These are phyloP conservation scores for Octonoba sinensis DNA, from an alignment of 2,888 invertebrate genomes.

Conservation along the genomic window DNA sequence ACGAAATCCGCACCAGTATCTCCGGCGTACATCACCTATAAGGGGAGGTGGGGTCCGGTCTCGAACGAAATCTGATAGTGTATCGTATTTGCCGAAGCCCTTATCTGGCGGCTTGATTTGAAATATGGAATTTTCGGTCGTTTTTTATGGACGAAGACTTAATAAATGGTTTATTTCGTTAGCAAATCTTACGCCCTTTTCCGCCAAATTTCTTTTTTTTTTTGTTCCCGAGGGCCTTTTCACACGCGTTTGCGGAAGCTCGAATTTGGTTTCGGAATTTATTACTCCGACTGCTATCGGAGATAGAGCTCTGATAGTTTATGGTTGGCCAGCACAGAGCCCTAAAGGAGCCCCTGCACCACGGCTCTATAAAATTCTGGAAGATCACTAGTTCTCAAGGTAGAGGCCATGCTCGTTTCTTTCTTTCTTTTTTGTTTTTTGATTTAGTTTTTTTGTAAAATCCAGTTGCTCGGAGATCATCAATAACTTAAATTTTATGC, in stretches of 20 bases:
- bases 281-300: neutral
- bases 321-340: no score
- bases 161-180: slow-evolving; percentile 41
- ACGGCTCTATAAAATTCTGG: no score
- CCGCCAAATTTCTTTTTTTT: neutral
- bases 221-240: neutral
- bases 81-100: slow-evolving; percentile 39
- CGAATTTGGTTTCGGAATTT: neutral
- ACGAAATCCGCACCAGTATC: slow-evolving; percentile 37
- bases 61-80: slow-evolving; percentile 45
- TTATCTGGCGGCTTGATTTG: slow-evolving; percentile 47
- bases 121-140: slow-evolving; percentile 50
- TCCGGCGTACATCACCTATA: slow-evolving; percentile 19
- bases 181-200: slow-evolving; percentile 44
- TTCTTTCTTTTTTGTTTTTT: no score
- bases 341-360: no score
- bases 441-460: no score
- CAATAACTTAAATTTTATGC: no score
- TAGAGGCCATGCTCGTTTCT: no score
- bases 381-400: no score
- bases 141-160: slow-evolving; percentile 21
- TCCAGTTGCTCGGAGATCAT: no score
- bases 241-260: neutral
- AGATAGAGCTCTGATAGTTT: neutral
- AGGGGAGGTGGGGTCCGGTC: slow-evolving; percentile 2